These are phyloP conservation scores for Terebella lapidaria DNA, from an alignment of 2,888 invertebrate genomes.

Conservation along the genomic window DNA sequence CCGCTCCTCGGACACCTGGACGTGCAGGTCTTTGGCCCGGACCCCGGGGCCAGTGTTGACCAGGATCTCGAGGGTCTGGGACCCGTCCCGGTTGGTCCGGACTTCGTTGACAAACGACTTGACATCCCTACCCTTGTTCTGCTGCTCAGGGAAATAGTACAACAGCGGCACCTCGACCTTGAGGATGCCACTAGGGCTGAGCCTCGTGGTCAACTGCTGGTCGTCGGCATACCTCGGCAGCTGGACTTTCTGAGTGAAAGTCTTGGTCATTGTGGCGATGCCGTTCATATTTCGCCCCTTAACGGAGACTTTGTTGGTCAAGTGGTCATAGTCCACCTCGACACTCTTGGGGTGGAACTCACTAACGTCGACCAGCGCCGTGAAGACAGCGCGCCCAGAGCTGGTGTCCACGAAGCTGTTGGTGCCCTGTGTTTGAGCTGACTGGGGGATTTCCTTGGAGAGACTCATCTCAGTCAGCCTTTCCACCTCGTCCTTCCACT, in stretches of 20 bases:
- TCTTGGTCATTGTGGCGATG: slow-evolving; percentile 11
- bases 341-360: slow-evolving; percentile 13
- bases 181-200: slow-evolving; percentile 22
- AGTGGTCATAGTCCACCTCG: slow-evolving; percentile 17
- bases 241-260: slow-evolving; percentile 22
- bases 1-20: slow-evolving; percentile 21
- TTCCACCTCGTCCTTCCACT: slow-evolving; percentile 20
- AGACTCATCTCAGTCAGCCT: neutral
- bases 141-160: slow-evolving; percentile 23
- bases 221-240: slow-evolving; percentile 26
- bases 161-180: slow-evolving; percentile 27
- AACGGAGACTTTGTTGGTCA: slow-evolving; percentile 15
- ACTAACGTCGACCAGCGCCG: slow-evolving; percentile 20
- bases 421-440: neutral
- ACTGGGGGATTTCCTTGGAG: neutral
- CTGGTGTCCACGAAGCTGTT: slow-evolving; percentile 22
- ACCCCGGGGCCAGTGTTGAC: slow-evolving; percentile 24
- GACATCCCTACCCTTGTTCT: slow-evolving; percentile 8
- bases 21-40: slow-evolving; percentile 17
- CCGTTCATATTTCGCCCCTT: slow-evolving; percentile 4
- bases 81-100: slow-evolving; percentile 13
- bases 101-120: slow-evolving; percentile 24
- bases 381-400: slow-evolving; percentile 19
- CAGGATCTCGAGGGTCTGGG: slow-evolving; percentile 24
- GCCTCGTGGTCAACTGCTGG: slow-evolving; percentile 11